Base-by-base conservation (phyloP, 2,888 invertebrate genomes). In the Epirrita christyi region DNA sequence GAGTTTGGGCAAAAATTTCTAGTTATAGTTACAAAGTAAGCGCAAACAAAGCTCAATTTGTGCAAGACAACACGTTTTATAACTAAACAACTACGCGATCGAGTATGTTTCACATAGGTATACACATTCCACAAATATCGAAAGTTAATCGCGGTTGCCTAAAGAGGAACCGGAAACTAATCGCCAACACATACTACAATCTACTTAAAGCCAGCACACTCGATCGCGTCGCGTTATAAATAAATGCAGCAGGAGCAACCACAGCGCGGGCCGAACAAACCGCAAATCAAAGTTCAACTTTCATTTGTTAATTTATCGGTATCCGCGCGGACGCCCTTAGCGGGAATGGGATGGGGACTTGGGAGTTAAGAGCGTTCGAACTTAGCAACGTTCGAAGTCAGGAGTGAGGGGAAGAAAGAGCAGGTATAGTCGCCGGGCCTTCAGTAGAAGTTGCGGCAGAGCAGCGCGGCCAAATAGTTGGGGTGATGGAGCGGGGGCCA, bases 391-490 rank as follows among this genome's bases (percentile, higher is more conserved):
- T 32, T 32, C 2, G 7, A 8, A 32, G 50, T 47, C 51, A 59
- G 59, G 67, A 63, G 68, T 61, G 69, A 61, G 72, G 72, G 55
- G 60, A 68, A 32, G 8, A 9, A 32, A 9, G 8, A 32, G 32
- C 32, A 9, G 32, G 32, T 32, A 32, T 32, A 2, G 10, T 3
- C 28, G 59, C 59, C 60, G 66, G 55, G 53, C 29, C 44, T 50
- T 81, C 73, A 89, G 77, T 88, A 89, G 81, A 88, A 91, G 81
- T 86, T 86, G 78, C 88, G 87, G 80, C 91, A 90, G 63, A 88
- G 86, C 76, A 88, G 79, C 66, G 88, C 86, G 67, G 89, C 89
- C 55, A 89, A 86, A 80, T 86, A 88, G 83, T 89, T 88, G 78
- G 88, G 88, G 66, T 80, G 87, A 73, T 85, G 87, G 59, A 84